Base-by-base conservation (phyloP, 2,888 invertebrate species). In the Sericinus montela region DNA sequence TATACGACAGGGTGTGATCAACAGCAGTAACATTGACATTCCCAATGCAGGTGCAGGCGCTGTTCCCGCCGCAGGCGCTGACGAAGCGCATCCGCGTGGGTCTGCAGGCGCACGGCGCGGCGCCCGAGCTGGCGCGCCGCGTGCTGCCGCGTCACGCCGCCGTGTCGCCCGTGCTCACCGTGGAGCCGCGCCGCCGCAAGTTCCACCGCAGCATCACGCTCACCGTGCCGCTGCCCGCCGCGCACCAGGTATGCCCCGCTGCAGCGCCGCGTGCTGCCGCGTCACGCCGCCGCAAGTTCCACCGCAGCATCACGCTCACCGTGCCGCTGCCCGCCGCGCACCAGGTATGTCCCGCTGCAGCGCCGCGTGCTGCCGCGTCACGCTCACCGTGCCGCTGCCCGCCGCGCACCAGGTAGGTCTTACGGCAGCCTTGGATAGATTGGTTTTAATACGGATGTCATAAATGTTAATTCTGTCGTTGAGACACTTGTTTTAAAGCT, bases 81-180 rank as follows among this genome's bases (percentile, higher is more conserved):
- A 99, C 98, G n/a, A 99, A 99, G 90, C 97, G 98, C 80, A 99
- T 99, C 86, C 95, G 97, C 89, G 98, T 99, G 65, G 98, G 98
- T 55, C 91, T 98, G 55, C 98, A 98, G 93, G 99, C 99, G 38
- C 98, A 99, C 88, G 97, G 97, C 50, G 95, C 98, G 55, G 92
- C 95, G 43, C 89, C 94, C n/a, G 95, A 95, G 62, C 90, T 96
- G 52, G 93, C 95, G 42, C 92, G 94, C 10, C 97, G 98, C 72
- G 87, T 97, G 57, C 91, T 98, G 59, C 99, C 99, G 53, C 97
- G 99, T 71, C 95, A 98, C 58, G 98, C 97, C 25, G 97, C 98
- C 11, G 98, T 98, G 19, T 98, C 98, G 49, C 98, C 99, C 29
- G 98, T 99, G 54, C 96, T 99, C 52, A 99, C 99, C 0, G 98